phyloP scores from a whole-genome alignment of 2,888 invertebrate genomes.

The Plebejus melissa region DNA sequence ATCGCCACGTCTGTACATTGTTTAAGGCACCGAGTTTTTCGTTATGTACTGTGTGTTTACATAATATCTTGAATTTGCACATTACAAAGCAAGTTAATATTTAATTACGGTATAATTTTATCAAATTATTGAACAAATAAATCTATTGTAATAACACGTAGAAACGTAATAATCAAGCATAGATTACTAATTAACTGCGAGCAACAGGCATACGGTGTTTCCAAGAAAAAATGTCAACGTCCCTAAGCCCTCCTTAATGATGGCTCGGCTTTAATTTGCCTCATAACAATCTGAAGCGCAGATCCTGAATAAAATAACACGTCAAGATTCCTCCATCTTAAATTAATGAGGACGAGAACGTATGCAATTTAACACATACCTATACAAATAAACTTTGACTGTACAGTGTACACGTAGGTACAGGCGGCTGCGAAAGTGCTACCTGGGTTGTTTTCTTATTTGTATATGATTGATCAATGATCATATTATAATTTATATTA shows the following conservation, averaged over 20 bases:
- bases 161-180: not conserved
- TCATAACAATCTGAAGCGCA: constrained; percentile 69
- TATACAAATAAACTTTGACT: constrained; percentile 65
- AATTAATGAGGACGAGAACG: constrained; percentile 73
- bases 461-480: not conserved
- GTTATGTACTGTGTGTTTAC: too few species aligned
- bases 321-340: constrained; percentile 74
- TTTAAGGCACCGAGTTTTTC: too few species aligned
- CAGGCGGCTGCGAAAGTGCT: constrained; percentile 25
- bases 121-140: not conserved
- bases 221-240: constrained; percentile 30
- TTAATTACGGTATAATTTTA: too few species aligned
- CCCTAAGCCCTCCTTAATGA: constrained; percentile 55
- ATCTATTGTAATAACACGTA: not conserved
- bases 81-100: too few species aligned
- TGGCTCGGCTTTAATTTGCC: constrained; percentile 70
- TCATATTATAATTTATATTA: too few species aligned
- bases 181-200: not conserved
- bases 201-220: not conserved
- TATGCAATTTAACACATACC: constrained; percentile 71
- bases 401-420: constrained; percentile 35
- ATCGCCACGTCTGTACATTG: too few species aligned
- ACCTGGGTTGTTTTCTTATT: not conserved
- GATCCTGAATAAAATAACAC: constrained; percentile 76
- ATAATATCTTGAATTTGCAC: too few species aligned